Conservation (phyloP, 2,888 invertebrate species). For the Galerucella pusilla region DNA sequence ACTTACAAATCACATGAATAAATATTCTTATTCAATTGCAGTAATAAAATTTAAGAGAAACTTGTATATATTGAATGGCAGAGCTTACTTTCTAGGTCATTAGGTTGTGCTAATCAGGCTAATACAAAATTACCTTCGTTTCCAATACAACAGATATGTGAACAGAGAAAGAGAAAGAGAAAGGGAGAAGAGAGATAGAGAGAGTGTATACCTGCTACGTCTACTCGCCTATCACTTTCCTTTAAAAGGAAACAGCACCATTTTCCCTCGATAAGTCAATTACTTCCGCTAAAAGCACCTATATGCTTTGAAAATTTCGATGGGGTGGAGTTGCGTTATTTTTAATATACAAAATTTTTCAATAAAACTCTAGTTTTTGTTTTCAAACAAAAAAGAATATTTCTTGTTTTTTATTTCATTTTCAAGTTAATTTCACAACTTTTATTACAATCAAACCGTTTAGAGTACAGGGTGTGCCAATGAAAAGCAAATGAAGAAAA, state of each 20-base stretch:
- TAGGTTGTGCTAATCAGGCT: constrained; percentile 18
- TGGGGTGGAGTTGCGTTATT: background rate
- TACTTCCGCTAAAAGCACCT: constrained; percentile 20
- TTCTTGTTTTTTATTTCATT: no score
- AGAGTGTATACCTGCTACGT: constrained; percentile 12
- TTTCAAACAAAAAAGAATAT: background rate
- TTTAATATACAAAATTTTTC: background rate
- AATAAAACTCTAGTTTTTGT: background rate
- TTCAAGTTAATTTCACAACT: no score
- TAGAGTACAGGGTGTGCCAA: no score
- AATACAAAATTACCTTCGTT: constrained; percentile 6
- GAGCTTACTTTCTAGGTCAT: constrained; percentile 15
- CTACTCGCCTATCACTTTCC: constrained; percentile 19
- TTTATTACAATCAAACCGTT: no score
- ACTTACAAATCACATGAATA: background rate
- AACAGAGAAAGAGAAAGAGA: background rate
- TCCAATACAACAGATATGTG: background rate
- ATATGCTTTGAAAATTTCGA: background rate
- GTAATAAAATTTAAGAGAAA: constrained; percentile 6
- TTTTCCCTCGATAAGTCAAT: constrained; percentile 19
- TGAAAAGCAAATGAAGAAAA: no score
- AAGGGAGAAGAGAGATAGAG: constrained; percentile 3
- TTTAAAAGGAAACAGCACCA: constrained; percentile 26
- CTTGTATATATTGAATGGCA: background rate
- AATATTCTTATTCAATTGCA: constrained; percentile 1